A percentile compares a stretch with the other conserved stretches of the same genome.
phyloP scores from a whole-genome alignment of 2,888 invertebrate species.

The Gymnocheta viridis region DNA sequence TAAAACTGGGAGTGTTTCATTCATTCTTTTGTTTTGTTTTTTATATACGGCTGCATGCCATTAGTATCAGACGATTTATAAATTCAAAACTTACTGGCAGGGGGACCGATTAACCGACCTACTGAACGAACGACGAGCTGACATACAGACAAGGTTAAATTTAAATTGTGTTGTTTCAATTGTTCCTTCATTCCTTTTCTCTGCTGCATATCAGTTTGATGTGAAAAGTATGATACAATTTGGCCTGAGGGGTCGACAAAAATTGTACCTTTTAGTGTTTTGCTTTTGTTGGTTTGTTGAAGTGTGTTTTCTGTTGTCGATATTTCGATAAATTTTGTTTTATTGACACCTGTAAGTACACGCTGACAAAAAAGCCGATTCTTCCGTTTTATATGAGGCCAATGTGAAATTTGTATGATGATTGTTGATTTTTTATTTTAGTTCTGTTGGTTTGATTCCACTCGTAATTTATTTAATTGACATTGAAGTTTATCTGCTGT shows the following conservation, averaged over 20 bases:
- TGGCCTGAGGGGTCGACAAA: constrained; percentile 43
- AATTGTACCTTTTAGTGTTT: constrained; percentile 15
- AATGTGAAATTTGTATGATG: constrained; percentile 33
- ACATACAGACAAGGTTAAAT: constrained; percentile 31
- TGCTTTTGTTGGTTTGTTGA: constrained; percentile 28
- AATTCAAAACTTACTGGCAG: constrained; percentile 23
- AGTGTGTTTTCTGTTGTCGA: constrained; percentile 62
- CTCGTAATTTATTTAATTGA: background rate
- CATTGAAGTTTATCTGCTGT: background rate
- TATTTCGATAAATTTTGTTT: constrained; percentile 56
- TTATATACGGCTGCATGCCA: constrained; percentile 24
- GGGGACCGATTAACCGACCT: constrained; percentile 9
- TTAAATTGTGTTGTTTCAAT: constrained; percentile 57
- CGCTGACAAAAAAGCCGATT: constrained; percentile 52
- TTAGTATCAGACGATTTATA: constrained; percentile 17
- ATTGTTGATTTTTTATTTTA: constrained; percentile 28
- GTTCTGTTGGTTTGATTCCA: background rate
- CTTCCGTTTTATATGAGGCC: constrained; percentile 19
- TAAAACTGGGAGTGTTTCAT: constrained; percentile 59
- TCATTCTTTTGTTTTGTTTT: constrained; percentile 17
- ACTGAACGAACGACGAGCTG: constrained; percentile 8
- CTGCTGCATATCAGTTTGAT: constrained; percentile 49
- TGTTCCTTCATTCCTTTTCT: constrained; percentile 40
- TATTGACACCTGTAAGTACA: constrained; percentile 64
- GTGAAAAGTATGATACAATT: constrained; percentile 53